These are phyloP conservation scores for Alfaro cultratus DNA, from an alignment of 2,797 vertebrate species.

Conservation along the genomic window DNA sequence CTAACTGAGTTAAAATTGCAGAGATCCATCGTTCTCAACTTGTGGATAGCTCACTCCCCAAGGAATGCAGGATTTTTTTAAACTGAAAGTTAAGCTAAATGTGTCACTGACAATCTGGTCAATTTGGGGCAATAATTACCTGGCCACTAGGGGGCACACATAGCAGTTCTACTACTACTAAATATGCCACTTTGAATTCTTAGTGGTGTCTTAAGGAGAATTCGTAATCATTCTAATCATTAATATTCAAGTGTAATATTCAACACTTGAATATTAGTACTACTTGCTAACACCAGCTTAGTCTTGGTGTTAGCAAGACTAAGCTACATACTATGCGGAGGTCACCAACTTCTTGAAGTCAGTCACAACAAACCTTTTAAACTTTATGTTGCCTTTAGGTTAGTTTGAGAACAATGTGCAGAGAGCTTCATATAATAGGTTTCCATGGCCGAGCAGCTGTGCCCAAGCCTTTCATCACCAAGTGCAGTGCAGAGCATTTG, in stretches of 20 bases:
- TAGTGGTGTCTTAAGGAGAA: not conserved
- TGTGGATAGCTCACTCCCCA: not conserved
- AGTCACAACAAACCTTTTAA: not conserved
- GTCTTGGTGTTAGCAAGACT: not conserved
- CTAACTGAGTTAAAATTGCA: not conserved
- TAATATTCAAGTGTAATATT: too few relatives aligned
- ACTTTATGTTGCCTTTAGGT: not conserved
- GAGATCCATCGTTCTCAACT: not conserved
- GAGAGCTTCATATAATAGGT: not conserved
- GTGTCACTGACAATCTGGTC: not conserved
- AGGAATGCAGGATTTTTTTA: not conserved
- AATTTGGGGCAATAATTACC: not conserved
- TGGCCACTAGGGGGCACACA: not conserved
- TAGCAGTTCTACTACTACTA: not conserved
- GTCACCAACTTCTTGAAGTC: not conserved
- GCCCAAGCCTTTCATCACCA: not conserved
- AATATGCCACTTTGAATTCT: not conserved
- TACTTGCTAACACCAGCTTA: too few relatives aligned
- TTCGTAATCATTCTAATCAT: not conserved
- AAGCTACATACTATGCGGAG: not conserved
- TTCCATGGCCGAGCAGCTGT: not conserved
- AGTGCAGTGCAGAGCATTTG: not conserved
- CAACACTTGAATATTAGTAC: too few relatives aligned
- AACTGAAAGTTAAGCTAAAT: not conserved
- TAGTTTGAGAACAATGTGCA: not conserved